Base-by-base conservation (phyloP, 2,888 invertebrate species). In the Amblyjoppa proteus region DNA sequence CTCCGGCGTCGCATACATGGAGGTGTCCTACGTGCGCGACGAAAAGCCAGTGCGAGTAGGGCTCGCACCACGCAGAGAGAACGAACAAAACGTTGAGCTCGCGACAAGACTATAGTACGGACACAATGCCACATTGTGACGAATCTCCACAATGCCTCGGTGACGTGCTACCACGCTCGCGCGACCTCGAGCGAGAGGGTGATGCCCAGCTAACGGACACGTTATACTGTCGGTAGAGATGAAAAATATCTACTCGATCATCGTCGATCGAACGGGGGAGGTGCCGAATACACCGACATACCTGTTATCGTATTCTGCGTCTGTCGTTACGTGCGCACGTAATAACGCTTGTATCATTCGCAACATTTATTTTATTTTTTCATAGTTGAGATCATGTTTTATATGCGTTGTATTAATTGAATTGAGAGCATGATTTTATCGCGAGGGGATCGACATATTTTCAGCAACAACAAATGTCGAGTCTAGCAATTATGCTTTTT, bases 101-200 rank as follows among this genome's bases (percentile, higher is more conserved):
- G 84, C 84, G 85, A 90, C 86, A 92, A 93, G 91, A 92, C 92
- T 91, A 89, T 90, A 87, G 49, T 89, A 86, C 82, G 58, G 80
- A 87, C 85, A 92, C 93, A 93, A 93, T 93, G 89, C 87, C 87
- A 89, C 92, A 91, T 92, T 93, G 92, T 92, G 88, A 91, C 90
- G 89, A 87, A 89, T 88, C 88, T 86, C 83, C 89, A 79, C 91
- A 93, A 92, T 90, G 88, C 87, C 78, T 75, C 81, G 74, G 69
- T 78, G 61, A 82, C 53, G 64, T 56, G 71, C 28, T 66, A 82
- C 69, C 41, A 16, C 58, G 66, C 75, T 58, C 74, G 82, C 75
- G 58, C 74, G 82, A 69, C 45, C 69, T 58, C 53, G 51, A 66
- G 45, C 69, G 34, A 49, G 77, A 82, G 87, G 71, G 83, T 74